A percentile compares a stretch with the other conserved stretches of the same genome.
Evolutionary conservation across 2,113 vertebrate genomes (phyloP).

Genomic region (Pterophyllum scalare): DNA sequence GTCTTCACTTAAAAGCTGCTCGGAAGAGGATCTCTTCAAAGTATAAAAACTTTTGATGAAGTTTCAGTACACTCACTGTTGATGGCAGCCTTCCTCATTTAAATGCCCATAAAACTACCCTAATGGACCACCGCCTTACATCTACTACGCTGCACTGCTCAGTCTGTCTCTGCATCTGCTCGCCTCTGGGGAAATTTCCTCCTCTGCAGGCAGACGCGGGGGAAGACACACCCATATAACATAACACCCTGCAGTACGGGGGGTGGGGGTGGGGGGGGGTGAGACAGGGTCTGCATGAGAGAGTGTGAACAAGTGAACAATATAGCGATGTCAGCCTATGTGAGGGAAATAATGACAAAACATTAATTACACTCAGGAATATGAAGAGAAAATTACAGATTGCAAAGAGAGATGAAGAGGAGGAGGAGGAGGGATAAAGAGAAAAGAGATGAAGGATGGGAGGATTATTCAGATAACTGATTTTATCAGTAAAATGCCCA

Average conservation of each 20-base stretch:
- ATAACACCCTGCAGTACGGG: conserved; percentile 38
- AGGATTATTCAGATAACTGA: not conserved
- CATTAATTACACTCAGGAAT: not conserved
- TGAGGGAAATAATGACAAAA: not conserved
- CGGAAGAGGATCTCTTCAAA: not conserved
- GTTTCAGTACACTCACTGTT: conserved; percentile 4
- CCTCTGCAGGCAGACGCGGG: conserved; percentile 36
- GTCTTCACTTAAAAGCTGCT: not conserved
- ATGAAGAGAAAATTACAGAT: not conserved
- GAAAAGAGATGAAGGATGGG: not conserved
- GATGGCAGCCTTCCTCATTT: conserved; percentile 15
- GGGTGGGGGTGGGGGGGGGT: not conserved
- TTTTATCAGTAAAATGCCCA: conserved; percentile 5
- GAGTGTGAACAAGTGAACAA: not conserved
- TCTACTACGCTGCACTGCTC: conserved; percentile 17
- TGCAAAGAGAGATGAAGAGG: not conserved
- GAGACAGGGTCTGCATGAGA: not conserved
- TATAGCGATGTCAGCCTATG: not conserved
- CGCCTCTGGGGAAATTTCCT: conserved; percentile 23
- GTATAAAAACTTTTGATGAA: not conserved
- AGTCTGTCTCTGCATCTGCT: conserved; percentile 28
- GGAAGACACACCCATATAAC: conserved; percentile 45
- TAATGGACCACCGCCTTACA: conserved; percentile 3
- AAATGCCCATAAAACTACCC: not conserved
- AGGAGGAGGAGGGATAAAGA: not conserved